Evolutionary conservation across 2,888 invertebrate species (phyloP).

Genomic region (Polyommatus iphigenia): DNA sequence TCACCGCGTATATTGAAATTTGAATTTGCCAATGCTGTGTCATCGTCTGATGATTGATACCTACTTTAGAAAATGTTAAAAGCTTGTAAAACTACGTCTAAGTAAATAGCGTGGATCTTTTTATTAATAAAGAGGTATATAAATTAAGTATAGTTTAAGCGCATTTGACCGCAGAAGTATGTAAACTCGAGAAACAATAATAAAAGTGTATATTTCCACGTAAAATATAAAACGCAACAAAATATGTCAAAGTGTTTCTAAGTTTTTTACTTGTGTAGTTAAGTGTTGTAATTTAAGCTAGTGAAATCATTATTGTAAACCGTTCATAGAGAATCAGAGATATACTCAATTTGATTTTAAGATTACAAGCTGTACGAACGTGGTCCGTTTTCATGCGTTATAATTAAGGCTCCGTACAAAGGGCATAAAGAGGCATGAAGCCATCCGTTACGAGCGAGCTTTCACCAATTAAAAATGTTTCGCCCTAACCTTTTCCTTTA

Average conservation of each 20-base stretch:
- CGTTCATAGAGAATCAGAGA: neutral
- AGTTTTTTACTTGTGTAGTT: conserved; percentile 27
- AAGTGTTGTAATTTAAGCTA: conserved; percentile 2
- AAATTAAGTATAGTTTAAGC: conserved; percentile 46
- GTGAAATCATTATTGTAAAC: conserved; percentile 2
- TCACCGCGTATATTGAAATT: too few species aligned
- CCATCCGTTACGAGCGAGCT: conserved; percentile 18
- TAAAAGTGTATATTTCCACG: neutral
- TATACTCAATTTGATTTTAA: conserved; percentile 8
- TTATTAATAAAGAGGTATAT: conserved; percentile 33
- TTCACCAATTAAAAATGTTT: conserved; percentile 29
- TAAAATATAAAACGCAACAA: neutral
- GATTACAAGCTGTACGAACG: conserved; percentile 5
- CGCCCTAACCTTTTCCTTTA: conserved; percentile 15
- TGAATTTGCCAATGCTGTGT: neutral
- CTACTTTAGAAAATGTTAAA: neutral
- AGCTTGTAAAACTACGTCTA: neutral
- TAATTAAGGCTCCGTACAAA: conserved; percentile 16
- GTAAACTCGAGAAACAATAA: neutral
- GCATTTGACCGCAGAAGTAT: conserved; percentile 23
- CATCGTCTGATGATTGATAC: neutral
- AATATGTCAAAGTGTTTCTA: neutral
- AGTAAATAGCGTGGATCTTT: neutral
- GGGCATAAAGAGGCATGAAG: conserved; percentile 16
- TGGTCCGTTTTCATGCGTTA: conserved; percentile 14